These are phyloP conservation scores for Phragmatobia fuliginosa DNA, from an alignment of 2,888 invertebrate genomes.

Conservation along the genomic window DNA sequence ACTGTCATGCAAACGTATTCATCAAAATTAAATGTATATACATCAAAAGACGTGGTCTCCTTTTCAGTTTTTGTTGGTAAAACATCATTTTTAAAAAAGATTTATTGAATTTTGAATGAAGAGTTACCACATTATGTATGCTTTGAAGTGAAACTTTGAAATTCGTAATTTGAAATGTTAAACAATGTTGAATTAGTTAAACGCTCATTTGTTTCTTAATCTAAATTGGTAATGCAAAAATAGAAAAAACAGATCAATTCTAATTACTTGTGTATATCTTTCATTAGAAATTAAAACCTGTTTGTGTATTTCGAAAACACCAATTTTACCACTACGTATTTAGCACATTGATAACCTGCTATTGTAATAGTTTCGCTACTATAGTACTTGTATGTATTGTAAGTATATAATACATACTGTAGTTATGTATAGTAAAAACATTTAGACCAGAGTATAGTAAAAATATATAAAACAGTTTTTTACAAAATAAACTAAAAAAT, in stretches of 20 bases:
- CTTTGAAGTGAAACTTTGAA: background rate
- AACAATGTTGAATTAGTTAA: background rate
- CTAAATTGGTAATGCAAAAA: background rate
- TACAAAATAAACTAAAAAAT: no score
- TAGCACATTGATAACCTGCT: background rate
- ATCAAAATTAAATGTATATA: background rate
- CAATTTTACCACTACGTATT: background rate
- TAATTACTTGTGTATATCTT: background rate
- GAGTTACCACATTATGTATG: background rate
- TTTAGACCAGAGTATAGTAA: no score
- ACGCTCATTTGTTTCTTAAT: background rate
- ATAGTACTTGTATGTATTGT: no score
- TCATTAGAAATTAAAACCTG: background rate
- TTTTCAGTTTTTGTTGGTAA: conserved; percentile 1
- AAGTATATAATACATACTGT: no score
- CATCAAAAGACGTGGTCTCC: background rate
- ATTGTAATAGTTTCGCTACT: no score
- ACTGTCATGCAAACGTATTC: conserved; percentile 1
- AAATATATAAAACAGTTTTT: no score
- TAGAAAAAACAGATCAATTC: background rate
- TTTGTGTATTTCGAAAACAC: background rate
- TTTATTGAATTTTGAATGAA: background rate
- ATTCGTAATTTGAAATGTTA: background rate
- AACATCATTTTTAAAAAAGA: background rate
- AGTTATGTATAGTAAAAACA: no score